These are phyloP conservation scores for Hipparchia sbordonii DNA, from an alignment of 2,888 invertebrate genomes.

Conservation along the genomic window DNA sequence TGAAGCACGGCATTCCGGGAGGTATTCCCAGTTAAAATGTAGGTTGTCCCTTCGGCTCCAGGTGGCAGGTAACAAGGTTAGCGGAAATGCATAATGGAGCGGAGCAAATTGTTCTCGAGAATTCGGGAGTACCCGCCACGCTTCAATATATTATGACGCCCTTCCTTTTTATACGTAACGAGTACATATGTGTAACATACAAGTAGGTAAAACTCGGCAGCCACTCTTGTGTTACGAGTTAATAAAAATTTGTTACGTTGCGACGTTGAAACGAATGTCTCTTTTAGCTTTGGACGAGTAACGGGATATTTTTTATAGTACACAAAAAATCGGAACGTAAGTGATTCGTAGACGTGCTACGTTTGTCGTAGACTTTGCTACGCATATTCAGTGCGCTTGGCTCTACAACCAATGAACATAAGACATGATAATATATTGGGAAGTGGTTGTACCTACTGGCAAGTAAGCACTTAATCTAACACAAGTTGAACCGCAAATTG, in stretches of 20 bases:
- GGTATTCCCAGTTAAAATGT: conserved; percentile 20
- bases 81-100: conserved; percentile 32
- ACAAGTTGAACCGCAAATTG: no score
- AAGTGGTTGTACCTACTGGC: no score
- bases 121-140: conserved; percentile 5
- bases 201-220: neutral
- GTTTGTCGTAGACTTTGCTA: neutral
- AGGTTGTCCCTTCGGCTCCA: conserved; percentile 20
- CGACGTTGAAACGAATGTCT: neutral
- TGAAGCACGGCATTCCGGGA: neutral
- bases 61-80: conserved; percentile 28
- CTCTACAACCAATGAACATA: no score
- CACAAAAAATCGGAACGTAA: no score
- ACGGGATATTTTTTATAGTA: no score
- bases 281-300: neutral
- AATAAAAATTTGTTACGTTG: conserved; percentile 10
- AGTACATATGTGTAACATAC: neutral
- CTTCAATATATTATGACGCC: conserved; percentile 23
- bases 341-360: neutral
- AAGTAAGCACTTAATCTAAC: no score
- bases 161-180: neutral
- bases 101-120: conserved; percentile 18
- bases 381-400: no score
- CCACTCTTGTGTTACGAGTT: conserved; percentile 16
- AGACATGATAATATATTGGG: no score